Conservation (phyloP, 2,888 invertebrate genomes). For the Cosmia trapezina region DNA sequence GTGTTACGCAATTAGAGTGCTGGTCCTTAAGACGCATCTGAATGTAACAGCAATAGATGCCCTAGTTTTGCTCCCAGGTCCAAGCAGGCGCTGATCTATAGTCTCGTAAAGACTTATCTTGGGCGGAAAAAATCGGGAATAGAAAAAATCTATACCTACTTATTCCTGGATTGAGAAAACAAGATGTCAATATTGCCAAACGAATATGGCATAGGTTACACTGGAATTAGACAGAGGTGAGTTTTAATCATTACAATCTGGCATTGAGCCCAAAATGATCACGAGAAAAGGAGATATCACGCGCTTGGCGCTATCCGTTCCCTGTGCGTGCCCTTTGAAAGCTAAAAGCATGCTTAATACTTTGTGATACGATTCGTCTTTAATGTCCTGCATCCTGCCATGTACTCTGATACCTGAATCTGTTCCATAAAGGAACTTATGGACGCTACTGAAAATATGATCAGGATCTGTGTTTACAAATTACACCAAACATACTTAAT, state of each 20-base stretch:
- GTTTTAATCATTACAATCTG: constrained; percentile 31
- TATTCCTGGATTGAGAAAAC: not conserved
- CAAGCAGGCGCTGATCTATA: not conserved
- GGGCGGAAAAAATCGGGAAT: not conserved
- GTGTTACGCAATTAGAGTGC: no score
- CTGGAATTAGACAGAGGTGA: constrained; percentile 5
- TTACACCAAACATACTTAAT: no score
- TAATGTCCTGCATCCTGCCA: not conserved
- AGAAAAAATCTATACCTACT: no score
- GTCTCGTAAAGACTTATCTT: not conserved
- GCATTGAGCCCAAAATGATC: constrained; percentile 34
- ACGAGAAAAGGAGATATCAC: constrained; percentile 21
- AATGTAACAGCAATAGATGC: not conserved
- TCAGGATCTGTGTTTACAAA: not conserved
- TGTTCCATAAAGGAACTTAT: not conserved
- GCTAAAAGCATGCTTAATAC: not conserved
- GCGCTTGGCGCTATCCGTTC: constrained; percentile 7
- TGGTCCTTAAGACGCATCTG: not conserved
- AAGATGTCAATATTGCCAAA: not conserved
- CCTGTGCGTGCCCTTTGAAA: constrained; percentile 8
- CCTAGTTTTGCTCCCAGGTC: no score
- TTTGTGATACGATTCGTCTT: no score
- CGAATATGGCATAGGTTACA: not conserved
- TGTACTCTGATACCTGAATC: not conserved
- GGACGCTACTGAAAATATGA: not conserved